Evolutionary conservation across 2,888 invertebrate species (phyloP).

Genomic region (Callyntrura guangdongensis): DNA sequence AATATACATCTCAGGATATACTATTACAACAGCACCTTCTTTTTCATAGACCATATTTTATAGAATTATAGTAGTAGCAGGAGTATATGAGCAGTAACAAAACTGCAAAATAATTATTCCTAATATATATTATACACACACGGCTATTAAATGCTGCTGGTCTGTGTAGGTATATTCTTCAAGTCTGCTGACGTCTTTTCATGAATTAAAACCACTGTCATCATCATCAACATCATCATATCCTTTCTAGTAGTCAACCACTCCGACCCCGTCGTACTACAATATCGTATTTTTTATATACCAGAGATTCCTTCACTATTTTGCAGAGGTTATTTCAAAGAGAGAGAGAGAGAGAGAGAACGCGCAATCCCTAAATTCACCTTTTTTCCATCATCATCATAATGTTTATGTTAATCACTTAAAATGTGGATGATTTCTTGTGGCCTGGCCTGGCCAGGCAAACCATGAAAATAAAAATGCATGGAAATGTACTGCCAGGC

Average conservation of each 20-base stretch:
- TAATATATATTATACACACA: background rate
- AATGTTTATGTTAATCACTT: slow-evolving; percentile 67
- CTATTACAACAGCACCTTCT: background rate
- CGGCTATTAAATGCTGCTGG: background rate
- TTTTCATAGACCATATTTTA: slow-evolving; percentile 13
- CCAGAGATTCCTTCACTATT: slow-evolving; percentile 37
- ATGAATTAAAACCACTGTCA: slow-evolving; percentile 45
- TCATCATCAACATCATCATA: background rate
- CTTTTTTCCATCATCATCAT: slow-evolving; percentile 34
- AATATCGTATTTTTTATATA: slow-evolving; percentile 29
- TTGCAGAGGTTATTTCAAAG: slow-evolving; percentile 44
- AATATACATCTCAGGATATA: background rate
- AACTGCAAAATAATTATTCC: slow-evolving; percentile 26
- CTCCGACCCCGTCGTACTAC: background rate
- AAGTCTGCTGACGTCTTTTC: slow-evolving; percentile 66
- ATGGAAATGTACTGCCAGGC: slow-evolving; percentile 52
- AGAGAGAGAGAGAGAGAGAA: background rate
- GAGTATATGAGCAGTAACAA: background rate
- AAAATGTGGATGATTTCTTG: slow-evolving; percentile 27
- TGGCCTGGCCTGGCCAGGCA: background rate
- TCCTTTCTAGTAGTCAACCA: background rate
- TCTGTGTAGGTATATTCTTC: slow-evolving; percentile 28
- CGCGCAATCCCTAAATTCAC: slow-evolving; percentile 24
- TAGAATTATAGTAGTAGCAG: background rate
- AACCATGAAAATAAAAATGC: slow-evolving; percentile 52